Base-by-base conservation (phyloP, 2,888 invertebrate species). In the Oscheius onirici region DNA sequence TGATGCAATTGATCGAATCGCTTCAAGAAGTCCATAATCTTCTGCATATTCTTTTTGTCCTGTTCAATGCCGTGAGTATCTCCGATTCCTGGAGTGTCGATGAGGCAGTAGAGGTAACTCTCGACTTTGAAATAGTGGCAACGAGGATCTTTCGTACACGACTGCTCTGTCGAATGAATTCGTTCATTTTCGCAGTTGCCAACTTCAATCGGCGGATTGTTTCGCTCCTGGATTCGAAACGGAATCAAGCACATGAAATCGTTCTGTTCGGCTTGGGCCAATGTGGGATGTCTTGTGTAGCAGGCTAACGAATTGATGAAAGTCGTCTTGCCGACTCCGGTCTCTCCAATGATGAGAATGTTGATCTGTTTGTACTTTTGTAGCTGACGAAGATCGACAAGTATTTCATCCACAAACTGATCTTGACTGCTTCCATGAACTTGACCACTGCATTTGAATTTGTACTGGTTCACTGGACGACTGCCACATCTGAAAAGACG, bases 1-100 rank as follows among this genome's bases (percentile, higher is more conserved):
- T 43, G 72, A 57, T 79, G 75, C n/a, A 79, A 46, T 22, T 70
- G 34, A 2, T 43, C 43, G 24, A 44, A 44, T n/a, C 28, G 11
- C n/a, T 22, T 17, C 15, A 46, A 13, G 46, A 20, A 61, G 15
- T 61, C 44, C 44, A 61, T 24, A 13, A 61, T 46, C 20, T 61
- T 61, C 46, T 61, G 44, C 44, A 61, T 61, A 24, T 61, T 61
- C 26, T 24, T 24, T 15, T 61, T 61, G 46, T 61, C 46, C 26
- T 44, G 22, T 17, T 22, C 24, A 1, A 61, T 22, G 11, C 61
- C 61, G 26, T 34, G n/a, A 17, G 17, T 26, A 26, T 34, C 55
- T 17, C 58, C 58, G 6, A 58, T 40, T 58, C 58, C 58, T 1
- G 58, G 58, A 41, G 58, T 58, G 2, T 58, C 58, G 11, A 58